Percentiles rank a stretch among this genome's conserved stretches.
Evolutionary conservation across 2,113 vertebrate genomes (phyloP).

Genomic region (Myotis brandtii): DNA sequence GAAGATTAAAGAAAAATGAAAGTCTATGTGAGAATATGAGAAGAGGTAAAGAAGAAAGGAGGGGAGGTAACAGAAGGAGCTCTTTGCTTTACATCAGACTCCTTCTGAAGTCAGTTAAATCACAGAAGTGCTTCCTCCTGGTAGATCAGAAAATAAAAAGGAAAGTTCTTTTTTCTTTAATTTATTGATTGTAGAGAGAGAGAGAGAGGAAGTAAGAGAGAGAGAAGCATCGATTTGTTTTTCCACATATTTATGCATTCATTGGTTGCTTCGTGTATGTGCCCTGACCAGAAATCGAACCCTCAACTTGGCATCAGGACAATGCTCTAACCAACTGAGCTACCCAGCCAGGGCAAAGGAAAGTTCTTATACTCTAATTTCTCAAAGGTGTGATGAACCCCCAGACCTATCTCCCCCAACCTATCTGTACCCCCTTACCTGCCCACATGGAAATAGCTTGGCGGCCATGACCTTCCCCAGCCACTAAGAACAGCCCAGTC

Average conservation of each 20-base stretch:
- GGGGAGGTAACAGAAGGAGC: background rate
- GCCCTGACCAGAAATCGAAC: background rate
- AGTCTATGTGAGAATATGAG: background rate
- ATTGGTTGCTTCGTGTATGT: background rate
- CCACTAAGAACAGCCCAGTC: background rate
- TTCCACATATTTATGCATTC: background rate
- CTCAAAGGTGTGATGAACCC: background rate
- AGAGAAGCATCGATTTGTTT: background rate
- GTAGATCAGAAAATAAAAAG: background rate
- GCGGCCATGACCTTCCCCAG: background rate
- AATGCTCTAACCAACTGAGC: background rate
- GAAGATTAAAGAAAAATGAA: background rate
- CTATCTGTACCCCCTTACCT: background rate
- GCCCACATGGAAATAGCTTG: background rate
- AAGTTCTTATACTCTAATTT: background rate
- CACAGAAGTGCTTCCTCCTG: slow-evolving; percentile 7
- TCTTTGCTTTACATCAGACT: background rate
- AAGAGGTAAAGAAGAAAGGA: background rate
- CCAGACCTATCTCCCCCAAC: background rate
- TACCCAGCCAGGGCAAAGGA: background rate
- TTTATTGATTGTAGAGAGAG: background rate
- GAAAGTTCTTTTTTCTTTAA: background rate
- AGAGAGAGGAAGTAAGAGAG: background rate
- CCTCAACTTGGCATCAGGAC: background rate
- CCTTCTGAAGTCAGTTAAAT: background rate